Evolutionary conservation across 2,888 invertebrate genomes (phyloP).

Genomic region (Aplocera efformata): DNA sequence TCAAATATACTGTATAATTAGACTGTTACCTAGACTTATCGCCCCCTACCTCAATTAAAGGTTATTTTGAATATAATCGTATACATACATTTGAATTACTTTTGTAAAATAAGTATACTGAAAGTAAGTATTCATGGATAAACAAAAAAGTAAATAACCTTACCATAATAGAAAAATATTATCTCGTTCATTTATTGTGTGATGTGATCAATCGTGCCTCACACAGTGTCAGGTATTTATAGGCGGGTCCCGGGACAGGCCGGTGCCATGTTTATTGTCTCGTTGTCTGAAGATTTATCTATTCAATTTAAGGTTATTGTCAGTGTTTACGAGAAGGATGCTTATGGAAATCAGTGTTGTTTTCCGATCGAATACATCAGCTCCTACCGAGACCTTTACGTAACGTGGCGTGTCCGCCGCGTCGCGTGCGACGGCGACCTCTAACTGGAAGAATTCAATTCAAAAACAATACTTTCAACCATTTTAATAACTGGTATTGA

Average conservation of each 20-base stretch:
- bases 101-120: too few relatives aligned
- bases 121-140: too few relatives aligned
- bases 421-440: constrained; percentile 29
- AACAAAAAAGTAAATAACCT: too few relatives aligned
- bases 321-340: constrained; percentile 20
- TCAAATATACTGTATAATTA: too few relatives aligned
- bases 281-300: constrained; percentile 22
- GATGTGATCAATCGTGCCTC: constrained; percentile 9
- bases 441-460: constrained; percentile 20
- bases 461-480: constrained; percentile 27
- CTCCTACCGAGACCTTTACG: constrained; percentile 31
- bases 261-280: constrained; percentile 16
- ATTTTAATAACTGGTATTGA: constrained; percentile 35
- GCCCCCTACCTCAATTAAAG: too few relatives aligned
- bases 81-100: too few relatives aligned
- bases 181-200: too few relatives aligned
- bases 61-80: too few relatives aligned
- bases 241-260: constrained; percentile 3
- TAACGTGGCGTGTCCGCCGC: constrained; percentile 36
- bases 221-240: constrained; percentile 13
- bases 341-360: constrained; percentile 26
- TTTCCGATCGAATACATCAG: constrained; percentile 17
- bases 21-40: too few relatives aligned
- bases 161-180: too few relatives aligned
- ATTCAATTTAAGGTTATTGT: constrained; percentile 24